Conservation (phyloP, 2,888 invertebrate species). For the Erebia epiphron region DNA sequence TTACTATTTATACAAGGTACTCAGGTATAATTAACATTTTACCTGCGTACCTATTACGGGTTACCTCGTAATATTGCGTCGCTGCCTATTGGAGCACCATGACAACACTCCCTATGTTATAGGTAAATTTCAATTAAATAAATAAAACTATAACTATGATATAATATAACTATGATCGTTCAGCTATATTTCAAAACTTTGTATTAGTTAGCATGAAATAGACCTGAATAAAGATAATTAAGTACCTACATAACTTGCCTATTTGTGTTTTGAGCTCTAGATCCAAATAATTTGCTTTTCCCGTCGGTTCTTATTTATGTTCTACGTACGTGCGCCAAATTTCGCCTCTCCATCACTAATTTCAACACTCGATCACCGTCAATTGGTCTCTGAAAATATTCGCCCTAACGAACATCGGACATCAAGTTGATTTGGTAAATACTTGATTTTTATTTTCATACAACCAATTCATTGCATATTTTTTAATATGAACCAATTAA, state of each 20-base stretch:
- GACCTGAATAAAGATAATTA: no score
- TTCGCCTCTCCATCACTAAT: conserved; percentile 37
- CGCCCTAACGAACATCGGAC: conserved; percentile 36
- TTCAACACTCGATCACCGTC: conserved; percentile 38
- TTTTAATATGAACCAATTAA: conserved; percentile 33
- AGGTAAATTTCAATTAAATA: no score
- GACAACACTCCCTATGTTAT: no score
- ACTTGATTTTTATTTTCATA: conserved; percentile 31
- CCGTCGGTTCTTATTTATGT: conserved; percentile 23
- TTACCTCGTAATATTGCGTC: no score
- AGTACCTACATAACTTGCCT: background rate
- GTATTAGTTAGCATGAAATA: no score
- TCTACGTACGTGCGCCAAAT: conserved; percentile 28
- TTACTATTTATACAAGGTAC: no score
- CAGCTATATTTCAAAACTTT: no score
- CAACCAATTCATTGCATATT: conserved; percentile 27
- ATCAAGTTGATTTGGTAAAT: conserved; percentile 35
- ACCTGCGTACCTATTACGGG: no score
- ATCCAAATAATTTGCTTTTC: conserved; percentile 18
- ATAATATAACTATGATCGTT: no score
- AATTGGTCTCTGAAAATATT: conserved; percentile 37
- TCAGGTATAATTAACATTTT: no score
- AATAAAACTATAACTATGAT: no score
- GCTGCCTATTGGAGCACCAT: no score
- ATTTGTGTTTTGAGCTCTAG: conserved; percentile 5